These are phyloP conservation scores for Mesocentrotus franciscanus DNA, from an alignment of 53 echinoderm and acorn worm species.

Conservation along the genomic window DNA sequence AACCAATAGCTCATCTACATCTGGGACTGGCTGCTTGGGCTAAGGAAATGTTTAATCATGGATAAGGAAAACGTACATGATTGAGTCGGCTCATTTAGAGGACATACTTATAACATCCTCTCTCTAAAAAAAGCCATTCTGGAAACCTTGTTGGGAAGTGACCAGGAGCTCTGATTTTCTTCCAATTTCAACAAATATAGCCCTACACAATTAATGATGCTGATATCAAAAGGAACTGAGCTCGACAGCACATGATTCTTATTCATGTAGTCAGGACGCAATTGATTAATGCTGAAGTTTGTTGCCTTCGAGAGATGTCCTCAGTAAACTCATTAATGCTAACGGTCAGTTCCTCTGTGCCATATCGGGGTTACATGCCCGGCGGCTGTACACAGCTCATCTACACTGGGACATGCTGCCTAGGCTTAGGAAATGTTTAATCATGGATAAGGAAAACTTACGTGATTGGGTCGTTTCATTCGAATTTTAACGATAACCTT, in stretches of 20 bases:
- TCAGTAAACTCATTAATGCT: no score
- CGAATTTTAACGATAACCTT: not conserved
- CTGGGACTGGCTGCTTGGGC: not conserved
- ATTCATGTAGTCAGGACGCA: no score
- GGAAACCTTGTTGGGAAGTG: no score
- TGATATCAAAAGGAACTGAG: no score
- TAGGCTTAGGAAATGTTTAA: constrained; percentile 46
- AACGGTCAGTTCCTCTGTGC: no score
- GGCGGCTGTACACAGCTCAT: not conserved
- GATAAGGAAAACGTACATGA: constrained; percentile 29
- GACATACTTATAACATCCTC: not conserved
- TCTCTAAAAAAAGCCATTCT: no score
- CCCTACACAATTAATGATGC: no score
- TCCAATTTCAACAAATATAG: no score
- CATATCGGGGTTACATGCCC: not conserved
- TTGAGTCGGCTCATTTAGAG: not conserved
- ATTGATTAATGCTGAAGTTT: no score
- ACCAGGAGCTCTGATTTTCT: no score
- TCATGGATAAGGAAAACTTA: constrained; percentile 30
- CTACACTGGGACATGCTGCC: not conserved
- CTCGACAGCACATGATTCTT: no score
- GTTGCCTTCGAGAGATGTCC: no score
- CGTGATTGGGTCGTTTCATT: not conserved
- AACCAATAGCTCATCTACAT: not conserved
- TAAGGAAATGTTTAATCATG: constrained; percentile 52